Conservation (phyloP, 1,140 invertebrate species). For the Araneus ventricosus region DNA sequence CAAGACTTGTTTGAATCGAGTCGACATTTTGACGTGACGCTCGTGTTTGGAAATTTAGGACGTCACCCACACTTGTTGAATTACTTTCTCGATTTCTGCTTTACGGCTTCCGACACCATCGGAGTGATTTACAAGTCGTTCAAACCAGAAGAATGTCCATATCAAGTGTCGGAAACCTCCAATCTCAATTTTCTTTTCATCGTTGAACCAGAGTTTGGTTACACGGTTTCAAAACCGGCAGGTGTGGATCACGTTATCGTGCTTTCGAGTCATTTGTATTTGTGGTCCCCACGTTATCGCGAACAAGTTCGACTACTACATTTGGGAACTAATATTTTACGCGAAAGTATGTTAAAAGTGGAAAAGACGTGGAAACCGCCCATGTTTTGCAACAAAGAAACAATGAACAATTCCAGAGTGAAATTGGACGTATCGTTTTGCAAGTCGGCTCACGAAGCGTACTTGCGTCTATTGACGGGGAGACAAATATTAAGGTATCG, state of each 20-base stretch:
- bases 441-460: neutral
- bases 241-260: neutral
- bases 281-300: neutral
- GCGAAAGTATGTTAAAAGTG: too few species aligned
- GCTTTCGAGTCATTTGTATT: neutral
- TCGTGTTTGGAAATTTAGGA: constrained; percentile 13
- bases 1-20: neutral
- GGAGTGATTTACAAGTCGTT: neutral
- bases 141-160: neutral
- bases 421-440: neutral
- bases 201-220: neutral
- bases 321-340: neutral
- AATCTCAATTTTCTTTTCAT: neutral
- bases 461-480: neutral
- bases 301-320: neutral
- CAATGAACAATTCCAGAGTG: neutral
- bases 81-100: constrained; percentile 29
- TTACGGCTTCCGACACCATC: neutral
- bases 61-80: neutral
- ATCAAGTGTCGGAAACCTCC: neutral
- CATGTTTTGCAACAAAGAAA: neutral
- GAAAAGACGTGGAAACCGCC: neutral
- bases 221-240: neutral
- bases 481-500: neutral
- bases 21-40: neutral